phyloP scores from a whole-genome alignment of 2,888 invertebrate species.

The Unio delphinus region DNA sequence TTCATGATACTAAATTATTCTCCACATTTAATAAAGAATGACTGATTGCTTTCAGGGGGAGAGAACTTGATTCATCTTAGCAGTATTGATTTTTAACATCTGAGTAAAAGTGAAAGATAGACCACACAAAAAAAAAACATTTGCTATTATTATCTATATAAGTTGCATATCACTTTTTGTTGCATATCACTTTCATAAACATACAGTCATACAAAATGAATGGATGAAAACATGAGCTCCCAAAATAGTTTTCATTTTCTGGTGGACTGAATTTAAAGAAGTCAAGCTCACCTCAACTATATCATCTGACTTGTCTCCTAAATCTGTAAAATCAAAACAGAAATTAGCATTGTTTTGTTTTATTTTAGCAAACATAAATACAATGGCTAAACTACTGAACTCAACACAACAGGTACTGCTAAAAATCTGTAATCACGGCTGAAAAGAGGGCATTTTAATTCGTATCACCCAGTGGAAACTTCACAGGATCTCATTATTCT shows the following conservation, averaged over 20 bases:
- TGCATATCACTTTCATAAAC: background rate
- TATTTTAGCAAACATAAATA: background rate
- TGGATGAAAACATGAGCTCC: background rate
- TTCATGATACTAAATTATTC: no score
- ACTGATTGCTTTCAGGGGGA: no score
- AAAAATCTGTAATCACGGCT: no score
- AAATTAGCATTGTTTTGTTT: background rate
- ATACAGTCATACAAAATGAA: background rate
- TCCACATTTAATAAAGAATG: no score
- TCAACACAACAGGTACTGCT: no score
- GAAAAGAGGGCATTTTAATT: no score
- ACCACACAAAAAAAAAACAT: background rate
- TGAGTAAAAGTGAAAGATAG: background rate
- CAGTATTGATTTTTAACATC: no score
- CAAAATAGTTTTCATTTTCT: background rate
- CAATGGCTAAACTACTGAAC: background rate
- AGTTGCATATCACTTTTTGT: background rate
- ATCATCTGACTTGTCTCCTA: slow-evolving; percentile 60
- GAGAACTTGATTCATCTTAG: no score
- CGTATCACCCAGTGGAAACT: no score
- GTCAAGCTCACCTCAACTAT: slow-evolving; percentile 39
- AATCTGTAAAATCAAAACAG: slow-evolving; percentile 50
- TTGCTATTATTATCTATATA: background rate
- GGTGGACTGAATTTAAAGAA: background rate
- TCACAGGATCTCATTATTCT: no score